phyloP scores from a whole-genome alignment of 2,113 vertebrate species.

The Sander lucioperca region DNA sequence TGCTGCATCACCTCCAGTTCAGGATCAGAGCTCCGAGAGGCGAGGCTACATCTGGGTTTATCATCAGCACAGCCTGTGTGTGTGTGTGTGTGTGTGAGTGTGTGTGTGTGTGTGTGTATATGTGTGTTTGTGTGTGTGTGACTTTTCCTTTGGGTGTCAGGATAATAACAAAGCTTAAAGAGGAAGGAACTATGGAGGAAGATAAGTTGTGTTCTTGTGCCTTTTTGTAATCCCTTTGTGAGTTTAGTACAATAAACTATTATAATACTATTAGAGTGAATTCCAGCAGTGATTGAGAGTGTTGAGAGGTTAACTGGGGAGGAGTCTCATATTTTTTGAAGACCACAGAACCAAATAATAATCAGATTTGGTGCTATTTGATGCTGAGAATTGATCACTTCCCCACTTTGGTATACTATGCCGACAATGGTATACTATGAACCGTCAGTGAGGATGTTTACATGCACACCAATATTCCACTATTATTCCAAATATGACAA shows the following conservation, averaged over 20 bases:
- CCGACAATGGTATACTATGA: neutral
- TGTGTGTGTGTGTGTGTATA: constrained; percentile 10
- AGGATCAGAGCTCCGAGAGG: constrained; percentile 29
- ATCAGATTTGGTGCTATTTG: neutral
- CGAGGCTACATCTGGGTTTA: constrained; percentile 35
- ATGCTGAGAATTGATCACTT: neutral
- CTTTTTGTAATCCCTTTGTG: neutral
- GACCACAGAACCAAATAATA: too few species aligned
- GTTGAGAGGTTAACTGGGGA: neutral
- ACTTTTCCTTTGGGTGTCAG: constrained; percentile 9
- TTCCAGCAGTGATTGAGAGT: neutral
- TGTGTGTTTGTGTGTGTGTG: neutral
- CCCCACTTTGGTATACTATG: neutral
- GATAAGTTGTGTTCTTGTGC: neutral
- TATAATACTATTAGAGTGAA: neutral
- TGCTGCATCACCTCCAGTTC: constrained; percentile 51
- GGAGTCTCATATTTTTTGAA: neutral
- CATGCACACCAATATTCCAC: too few species aligned
- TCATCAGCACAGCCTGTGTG: constrained; percentile 28
- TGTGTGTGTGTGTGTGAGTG: constrained; percentile 5
- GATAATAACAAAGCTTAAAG: constrained; percentile 16
- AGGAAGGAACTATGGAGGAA: constrained; percentile 24
- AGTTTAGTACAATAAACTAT: neutral
- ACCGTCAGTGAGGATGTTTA: too few species aligned
- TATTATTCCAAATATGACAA: too few species aligned